Evolutionary conservation across 1,140 invertebrate genomes (phyloP).

Genomic region (Eumeta japonica): DNA sequence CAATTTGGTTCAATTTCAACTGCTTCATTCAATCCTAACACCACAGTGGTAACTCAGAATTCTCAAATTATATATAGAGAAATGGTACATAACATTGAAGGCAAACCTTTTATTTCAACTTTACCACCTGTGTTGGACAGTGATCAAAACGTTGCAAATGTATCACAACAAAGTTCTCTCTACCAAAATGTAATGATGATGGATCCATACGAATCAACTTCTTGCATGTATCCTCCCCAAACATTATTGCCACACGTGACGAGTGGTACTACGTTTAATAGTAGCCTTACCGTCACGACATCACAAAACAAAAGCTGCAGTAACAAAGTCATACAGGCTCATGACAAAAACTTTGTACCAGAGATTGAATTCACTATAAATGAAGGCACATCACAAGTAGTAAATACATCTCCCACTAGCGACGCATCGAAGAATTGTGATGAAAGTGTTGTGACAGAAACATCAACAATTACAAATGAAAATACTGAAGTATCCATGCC

Average conservation of each 20-base stretch:
- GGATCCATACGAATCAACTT: constrained; percentile 43
- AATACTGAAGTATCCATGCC: background rate
- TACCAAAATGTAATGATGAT: constrained; percentile 54
- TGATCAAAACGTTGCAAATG: constrained; percentile 35
- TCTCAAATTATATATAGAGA: constrained; percentile 52
- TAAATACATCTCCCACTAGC: no score
- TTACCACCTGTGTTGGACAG: constrained; percentile 30
- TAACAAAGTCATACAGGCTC: background rate
- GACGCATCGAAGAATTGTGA: no score
- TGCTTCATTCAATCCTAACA: constrained; percentile 30
- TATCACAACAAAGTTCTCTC: constrained; percentile 35
- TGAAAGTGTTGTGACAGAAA: background rate
- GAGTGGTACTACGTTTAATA: no score
- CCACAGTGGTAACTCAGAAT: constrained; percentile 45
- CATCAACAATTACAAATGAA: background rate
- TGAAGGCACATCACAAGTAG: no score
- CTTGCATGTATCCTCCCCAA: constrained; percentile 47
- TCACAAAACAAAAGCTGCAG: constrained; percentile 15
- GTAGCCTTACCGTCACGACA: constrained; percentile 30
- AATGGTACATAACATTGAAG: constrained; percentile 45
- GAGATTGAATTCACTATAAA: background rate
- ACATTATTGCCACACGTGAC: no score
- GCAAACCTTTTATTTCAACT: constrained; percentile 42
- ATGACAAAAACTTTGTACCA: background rate
- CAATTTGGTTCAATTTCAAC: constrained; percentile 32